These are phyloP conservation scores for Trachythela sp. DNA, from an alignment of 64 coral and sea anemone genomes.

Conservation along the genomic window DNA sequence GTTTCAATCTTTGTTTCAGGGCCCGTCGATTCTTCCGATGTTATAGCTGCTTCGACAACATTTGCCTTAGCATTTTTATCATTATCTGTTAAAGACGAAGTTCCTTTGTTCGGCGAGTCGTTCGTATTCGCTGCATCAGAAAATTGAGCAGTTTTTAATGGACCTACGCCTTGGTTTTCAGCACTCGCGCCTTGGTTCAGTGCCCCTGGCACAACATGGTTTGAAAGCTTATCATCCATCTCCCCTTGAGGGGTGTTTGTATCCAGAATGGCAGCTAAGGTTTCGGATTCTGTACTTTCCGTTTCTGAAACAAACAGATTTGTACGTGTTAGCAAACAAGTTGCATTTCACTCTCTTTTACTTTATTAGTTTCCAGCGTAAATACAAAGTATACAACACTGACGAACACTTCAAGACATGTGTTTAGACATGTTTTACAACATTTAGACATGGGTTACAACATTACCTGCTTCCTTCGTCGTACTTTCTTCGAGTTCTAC, in stretches of 20 bases:
- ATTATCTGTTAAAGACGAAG: background rate
- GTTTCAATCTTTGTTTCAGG: background rate
- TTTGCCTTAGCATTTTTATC: background rate
- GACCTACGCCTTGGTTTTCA: no score
- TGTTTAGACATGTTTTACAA: no score
- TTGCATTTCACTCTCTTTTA: no score
- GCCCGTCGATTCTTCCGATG: background rate
- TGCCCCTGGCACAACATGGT: background rate
- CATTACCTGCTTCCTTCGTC: no score
- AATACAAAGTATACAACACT: no score
- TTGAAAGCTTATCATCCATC: background rate
- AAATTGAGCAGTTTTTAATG: no score
- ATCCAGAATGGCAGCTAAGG: background rate
- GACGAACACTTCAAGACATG: no score
- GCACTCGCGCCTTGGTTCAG: no score
- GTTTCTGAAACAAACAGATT: background rate
- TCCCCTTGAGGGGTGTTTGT: background rate
- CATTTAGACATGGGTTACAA: no score
- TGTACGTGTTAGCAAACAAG: background rate
- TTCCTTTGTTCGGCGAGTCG: background rate
- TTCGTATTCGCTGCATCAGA: no score
- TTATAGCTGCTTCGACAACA: background rate
- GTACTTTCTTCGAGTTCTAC: no score
- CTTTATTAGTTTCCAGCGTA: no score
- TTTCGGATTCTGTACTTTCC: background rate